Evolutionary conservation across 1,140 invertebrate species (phyloP), one percentile per base, ranked within the genome.

Genomic region (Fopius arisanus): DNA sequence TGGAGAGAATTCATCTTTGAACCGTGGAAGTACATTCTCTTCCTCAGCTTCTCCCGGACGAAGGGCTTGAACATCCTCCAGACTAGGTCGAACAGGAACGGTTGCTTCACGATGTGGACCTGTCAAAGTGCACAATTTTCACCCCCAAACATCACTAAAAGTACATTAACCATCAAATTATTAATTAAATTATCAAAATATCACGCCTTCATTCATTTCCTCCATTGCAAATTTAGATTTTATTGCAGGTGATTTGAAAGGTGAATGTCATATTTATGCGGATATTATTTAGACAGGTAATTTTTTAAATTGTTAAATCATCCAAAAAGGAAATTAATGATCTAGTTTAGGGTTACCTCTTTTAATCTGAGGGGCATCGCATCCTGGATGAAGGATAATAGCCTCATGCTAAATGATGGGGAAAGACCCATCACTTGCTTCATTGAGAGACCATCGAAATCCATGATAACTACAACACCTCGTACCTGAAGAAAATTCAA

Each of bases 41-140:
- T 92, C 84, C 92, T 93, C 37, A 96, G 89, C 84, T 97, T 97
- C 76, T 96, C 93, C 70, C 91, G 91, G 29, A 97, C 91, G 79
- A 97, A 95, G 0, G 96, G 96, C 84, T 95, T 95, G 85, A 97
- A 94, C 81, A 98, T 91, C 59, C 92, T 90, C 92, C 96, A 96
- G 0, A 97, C 93, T 82, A 96, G 91, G 77, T 95, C 96, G 85
- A 97, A 96, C 59, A 97, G 88, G 87, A 93, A 94, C 0, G 96
- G 96, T 80, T 97, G 93, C 81, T 96, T 96, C 0, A 97, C 92
- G 79, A 97, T 94, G 86, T 97, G 96, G 10, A 97, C 81, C 84
- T 85, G 62, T 62, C 37, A 54, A 51, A 31, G 16, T 29, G 29
- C 59, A 19, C 21, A 28, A 37, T 48, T 28, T 37, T 51, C 0